phyloP scores from a whole-genome alignment of 2,888 invertebrate species.

The Parnassius smintheus region DNA sequence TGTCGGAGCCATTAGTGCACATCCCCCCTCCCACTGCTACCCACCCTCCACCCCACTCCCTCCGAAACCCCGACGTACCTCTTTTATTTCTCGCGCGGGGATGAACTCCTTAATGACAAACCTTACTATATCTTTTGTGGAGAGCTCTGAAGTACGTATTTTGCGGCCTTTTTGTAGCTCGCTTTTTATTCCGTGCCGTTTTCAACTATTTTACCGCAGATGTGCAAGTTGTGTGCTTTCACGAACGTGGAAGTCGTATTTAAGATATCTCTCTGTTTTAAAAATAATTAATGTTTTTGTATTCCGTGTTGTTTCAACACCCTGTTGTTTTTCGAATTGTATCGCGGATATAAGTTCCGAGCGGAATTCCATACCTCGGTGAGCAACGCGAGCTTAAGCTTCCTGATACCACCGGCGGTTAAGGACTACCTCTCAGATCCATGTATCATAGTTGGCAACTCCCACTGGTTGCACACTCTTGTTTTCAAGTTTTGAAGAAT shows the following conservation, averaged over 20 bases:
- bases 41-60: conserved; percentile 43
- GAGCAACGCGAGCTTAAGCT: too few relatives aligned
- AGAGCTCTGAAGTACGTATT: conserved; percentile 80
- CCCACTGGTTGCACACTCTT: too few relatives aligned
- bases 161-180: conserved; percentile 78
- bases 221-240: conserved; percentile 23
- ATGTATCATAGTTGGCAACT: too few relatives aligned
- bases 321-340: too few relatives aligned
- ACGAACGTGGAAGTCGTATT: conserved; percentile 24
- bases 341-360: too few relatives aligned
- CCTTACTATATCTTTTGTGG: conserved; percentile 82
- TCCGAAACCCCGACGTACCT: conserved; percentile 68
- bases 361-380: too few relatives aligned
- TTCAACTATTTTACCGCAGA: conserved; percentile 43
- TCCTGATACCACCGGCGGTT: too few relatives aligned
- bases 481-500: too few relatives aligned
- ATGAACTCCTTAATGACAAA: conserved; percentile 82
- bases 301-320: too few relatives aligned
- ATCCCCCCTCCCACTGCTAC: conserved; percentile 44
- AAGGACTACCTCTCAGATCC: too few relatives aligned
- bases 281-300: too few relatives aligned
- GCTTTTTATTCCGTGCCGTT: conserved; percentile 69
- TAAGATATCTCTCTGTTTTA: conserved; percentile 5
- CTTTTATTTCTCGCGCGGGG: conserved; percentile 81
- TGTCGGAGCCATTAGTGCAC: conserved; percentile 80